Evolutionary conservation across 2,797 vertebrate species (phyloP).

Genomic region (Pantherophis alleghaniensis): DNA sequence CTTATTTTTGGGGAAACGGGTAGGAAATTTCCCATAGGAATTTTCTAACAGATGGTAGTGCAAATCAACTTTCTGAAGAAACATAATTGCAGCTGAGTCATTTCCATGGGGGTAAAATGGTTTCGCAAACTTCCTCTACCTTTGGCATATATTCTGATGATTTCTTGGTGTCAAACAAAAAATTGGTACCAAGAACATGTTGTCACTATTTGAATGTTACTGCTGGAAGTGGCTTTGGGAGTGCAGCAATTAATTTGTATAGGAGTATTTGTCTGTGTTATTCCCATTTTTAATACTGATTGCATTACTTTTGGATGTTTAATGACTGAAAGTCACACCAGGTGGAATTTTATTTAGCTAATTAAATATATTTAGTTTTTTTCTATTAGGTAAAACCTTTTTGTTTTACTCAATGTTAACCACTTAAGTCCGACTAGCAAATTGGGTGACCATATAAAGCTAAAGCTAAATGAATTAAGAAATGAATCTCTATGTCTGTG

Average conservation of each 20-base stretch:
- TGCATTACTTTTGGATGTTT: neutral
- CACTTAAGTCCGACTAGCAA: neutral
- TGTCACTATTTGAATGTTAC: neutral
- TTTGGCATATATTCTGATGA: neutral
- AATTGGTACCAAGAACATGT: neutral
- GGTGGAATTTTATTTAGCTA: neutral
- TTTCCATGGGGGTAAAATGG: neutral
- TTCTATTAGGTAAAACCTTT: neutral
- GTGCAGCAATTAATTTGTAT: neutral
- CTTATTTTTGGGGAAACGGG: too few relatives aligned
- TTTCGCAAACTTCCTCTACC: neutral
- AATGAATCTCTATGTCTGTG: neutral
- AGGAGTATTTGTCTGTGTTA: neutral
- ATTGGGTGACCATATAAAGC: neutral
- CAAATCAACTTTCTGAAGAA: neutral
- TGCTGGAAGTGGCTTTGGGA: neutral
- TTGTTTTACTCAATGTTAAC: neutral
- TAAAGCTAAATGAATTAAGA: neutral
- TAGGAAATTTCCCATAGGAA: neutral
- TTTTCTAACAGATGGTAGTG: neutral
- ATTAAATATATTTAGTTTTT: neutral
- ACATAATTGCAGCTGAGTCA: neutral
- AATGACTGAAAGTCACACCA: neutral
- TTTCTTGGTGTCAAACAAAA: neutral
- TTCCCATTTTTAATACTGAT: neutral